phyloP scores from a whole-genome alignment of 2,113 vertebrate species.

The Cheilinus undulatus region DNA sequence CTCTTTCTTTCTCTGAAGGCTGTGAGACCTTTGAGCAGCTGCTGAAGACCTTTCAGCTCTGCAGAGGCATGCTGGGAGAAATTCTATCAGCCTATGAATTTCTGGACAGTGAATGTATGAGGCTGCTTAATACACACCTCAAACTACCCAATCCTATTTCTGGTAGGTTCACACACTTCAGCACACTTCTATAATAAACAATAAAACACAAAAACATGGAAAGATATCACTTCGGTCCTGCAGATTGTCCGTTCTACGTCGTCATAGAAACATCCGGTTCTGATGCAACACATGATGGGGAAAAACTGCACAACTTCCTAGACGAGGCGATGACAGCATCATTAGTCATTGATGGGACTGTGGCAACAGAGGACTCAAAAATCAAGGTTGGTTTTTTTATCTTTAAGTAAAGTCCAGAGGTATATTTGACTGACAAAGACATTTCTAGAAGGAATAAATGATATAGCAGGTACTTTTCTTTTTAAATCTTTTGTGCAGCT shows the following conservation, averaged over 20 bases:
- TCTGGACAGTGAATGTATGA: conserved; percentile 92
- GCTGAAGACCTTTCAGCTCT: conserved; percentile 88
- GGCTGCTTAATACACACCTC: conserved; percentile 87
- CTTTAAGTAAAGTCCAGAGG: too few relatives aligned
- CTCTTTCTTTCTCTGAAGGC: conserved; percentile 72
- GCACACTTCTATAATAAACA: neutral
- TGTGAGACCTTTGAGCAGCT: conserved; percentile 89
- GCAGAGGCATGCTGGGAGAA: conserved; percentile 92
- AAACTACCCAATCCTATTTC: conserved; percentile 87
- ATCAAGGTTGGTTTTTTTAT: conserved; percentile 83
- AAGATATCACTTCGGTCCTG: conserved; percentile 11
- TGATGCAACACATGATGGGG: conserved; percentile 84
- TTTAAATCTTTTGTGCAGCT: too few relatives aligned
- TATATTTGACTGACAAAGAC: too few relatives aligned
- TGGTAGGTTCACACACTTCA: conserved; percentile 79
- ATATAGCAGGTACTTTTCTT: too few relatives aligned
- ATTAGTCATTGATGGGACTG: conserved; percentile 88
- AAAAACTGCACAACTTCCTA: conserved; percentile 91
- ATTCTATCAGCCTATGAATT: conserved; percentile 96
- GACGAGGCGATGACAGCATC: conserved; percentile 84
- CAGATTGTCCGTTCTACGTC: conserved; percentile 92
- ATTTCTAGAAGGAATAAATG: too few relatives aligned
- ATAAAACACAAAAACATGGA: neutral
- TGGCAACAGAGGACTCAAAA: conserved; percentile 89
- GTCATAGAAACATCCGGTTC: conserved; percentile 95